Evolutionary conservation across 1,140 invertebrate genomes (phyloP), one percentile per base, ranked within the genome.

Genomic region (Macrosteles quadrilineatus): DNA sequence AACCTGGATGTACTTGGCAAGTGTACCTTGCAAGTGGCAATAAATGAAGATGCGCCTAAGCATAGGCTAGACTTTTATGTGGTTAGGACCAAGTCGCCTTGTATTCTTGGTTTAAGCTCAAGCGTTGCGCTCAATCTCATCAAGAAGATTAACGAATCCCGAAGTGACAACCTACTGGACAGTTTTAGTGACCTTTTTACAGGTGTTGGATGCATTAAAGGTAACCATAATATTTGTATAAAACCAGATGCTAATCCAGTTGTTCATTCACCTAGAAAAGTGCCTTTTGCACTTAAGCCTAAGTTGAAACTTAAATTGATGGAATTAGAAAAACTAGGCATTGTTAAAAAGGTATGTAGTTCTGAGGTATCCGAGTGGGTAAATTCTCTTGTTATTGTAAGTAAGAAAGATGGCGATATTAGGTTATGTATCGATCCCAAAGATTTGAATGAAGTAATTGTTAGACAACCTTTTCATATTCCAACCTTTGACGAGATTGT

Each of bases 291-390:
- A 43, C 9, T 43, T 17, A n/a, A n/a, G n/a, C n/a, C n/a, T n/a
- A n/a, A n/a, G n/a, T n/a, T n/a, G n/a, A n/a, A n/a, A n/a, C 9
- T 9, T 43, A 43, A 43, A 43, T 17, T 43, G 9, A 17, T 11
- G 9, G 36, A 43, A 17, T 43, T 43, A 17, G 36, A 43, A 43
- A 17, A 9, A 9, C 9, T 17, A 17, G 9, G 17, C 9, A 43
- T 43, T 43, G 17, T 43, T 43, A 17, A 9, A 11, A 43, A 43
- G 36, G 36, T 43, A 11, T 19, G 64, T 70, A 11, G 72, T 75
- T 50, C 77, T 80, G n/a, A n/a, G n/a, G n/a, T n/a, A n/a, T 80
- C 82, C 1, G 80, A 83, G 40, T 85, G 83, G 81, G 80, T 85
- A 0, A 81, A 80, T 73, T 74, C 77, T 25, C 71, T 82, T 29